phyloP scores from a whole-genome alignment of 2,888 invertebrate genomes.

The Mimas tiliae region DNA sequence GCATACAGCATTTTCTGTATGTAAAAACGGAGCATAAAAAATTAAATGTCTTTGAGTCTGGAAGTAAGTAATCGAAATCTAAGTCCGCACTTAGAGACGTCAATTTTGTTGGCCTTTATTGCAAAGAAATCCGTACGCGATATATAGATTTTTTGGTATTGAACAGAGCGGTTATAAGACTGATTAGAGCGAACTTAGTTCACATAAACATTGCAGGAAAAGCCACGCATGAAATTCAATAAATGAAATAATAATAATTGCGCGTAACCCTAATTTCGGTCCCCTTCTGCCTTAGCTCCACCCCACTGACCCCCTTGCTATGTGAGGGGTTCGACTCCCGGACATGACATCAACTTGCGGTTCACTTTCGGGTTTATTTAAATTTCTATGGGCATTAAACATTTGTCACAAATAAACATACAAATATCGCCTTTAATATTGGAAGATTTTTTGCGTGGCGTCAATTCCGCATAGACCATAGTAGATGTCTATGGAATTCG shows the following conservation, averaged over 20 bases:
- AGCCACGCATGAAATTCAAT: not conserved
- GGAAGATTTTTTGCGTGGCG: too few relatives aligned
- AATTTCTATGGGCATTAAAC: conserved; percentile 20
- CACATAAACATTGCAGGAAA: not conserved
- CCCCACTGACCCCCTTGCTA: conserved; percentile 50
- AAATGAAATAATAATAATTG: conserved; percentile 24
- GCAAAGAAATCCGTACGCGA: too few relatives aligned
- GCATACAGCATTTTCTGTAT: too few relatives aligned
- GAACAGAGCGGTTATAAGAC: too few relatives aligned
- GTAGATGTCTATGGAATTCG: not conserved
- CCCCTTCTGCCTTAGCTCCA: conserved; percentile 44
- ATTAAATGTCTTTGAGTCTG: too few relatives aligned
- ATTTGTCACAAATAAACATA: not conserved
- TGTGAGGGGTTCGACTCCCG: conserved; percentile 43
- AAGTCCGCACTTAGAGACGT: too few relatives aligned
- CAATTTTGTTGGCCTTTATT: too few relatives aligned
- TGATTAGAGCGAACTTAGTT: not conserved
- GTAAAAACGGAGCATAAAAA: too few relatives aligned
- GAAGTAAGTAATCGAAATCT: too few relatives aligned
- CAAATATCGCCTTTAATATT: not conserved
- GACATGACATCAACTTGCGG: conserved; percentile 41
- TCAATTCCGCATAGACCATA: too few relatives aligned
- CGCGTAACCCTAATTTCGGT: conserved; percentile 35
- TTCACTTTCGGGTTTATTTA: conserved; percentile 41
- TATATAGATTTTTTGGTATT: too few relatives aligned